These are phyloP conservation scores for Actias luna DNA, from an alignment of 2,888 invertebrate genomes.

Conservation along the genomic window DNA sequence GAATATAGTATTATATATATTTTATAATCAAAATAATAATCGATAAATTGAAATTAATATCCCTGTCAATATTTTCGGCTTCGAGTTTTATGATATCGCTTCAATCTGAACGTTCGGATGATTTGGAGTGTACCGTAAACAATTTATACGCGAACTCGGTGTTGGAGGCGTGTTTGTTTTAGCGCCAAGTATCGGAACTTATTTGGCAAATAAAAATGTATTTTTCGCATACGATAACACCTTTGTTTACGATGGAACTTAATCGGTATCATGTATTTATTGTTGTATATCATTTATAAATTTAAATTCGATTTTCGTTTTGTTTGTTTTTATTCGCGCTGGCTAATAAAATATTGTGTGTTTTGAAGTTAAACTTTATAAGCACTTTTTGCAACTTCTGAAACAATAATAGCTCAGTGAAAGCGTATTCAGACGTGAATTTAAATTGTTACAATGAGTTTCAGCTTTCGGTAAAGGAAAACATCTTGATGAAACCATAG, in stretches of 20 bases:
- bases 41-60: slow-evolving; percentile 73
- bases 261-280: slow-evolving; percentile 8
- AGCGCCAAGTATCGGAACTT: slow-evolving; percentile 32
- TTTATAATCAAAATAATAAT: not conserved
- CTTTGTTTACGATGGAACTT: slow-evolving; percentile 21
- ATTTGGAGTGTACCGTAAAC: slow-evolving; percentile 50
- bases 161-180: slow-evolving; percentile 49
- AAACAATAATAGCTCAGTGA: too few relatives aligned
- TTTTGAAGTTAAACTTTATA: too few relatives aligned
- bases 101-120: slow-evolving; percentile 53
- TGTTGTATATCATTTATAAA: slow-evolving; percentile 7
- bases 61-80: slow-evolving; percentile 64
- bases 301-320: not conserved
- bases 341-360: too few relatives aligned
- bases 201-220: slow-evolving; percentile 30
- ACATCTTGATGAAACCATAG: too few relatives aligned
- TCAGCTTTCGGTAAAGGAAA: too few relatives aligned
- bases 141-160: slow-evolving; percentile 48
- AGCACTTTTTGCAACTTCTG: too few relatives aligned
- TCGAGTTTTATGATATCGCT: slow-evolving; percentile 66
- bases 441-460: too few relatives aligned
- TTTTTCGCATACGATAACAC: slow-evolving; percentile 18
- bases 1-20: not conserved
- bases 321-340: not conserved
- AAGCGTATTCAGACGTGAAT: too few relatives aligned